Base-by-base conservation (phyloP, 23 tunicate genomes). In the Corella eumyota region DNA sequence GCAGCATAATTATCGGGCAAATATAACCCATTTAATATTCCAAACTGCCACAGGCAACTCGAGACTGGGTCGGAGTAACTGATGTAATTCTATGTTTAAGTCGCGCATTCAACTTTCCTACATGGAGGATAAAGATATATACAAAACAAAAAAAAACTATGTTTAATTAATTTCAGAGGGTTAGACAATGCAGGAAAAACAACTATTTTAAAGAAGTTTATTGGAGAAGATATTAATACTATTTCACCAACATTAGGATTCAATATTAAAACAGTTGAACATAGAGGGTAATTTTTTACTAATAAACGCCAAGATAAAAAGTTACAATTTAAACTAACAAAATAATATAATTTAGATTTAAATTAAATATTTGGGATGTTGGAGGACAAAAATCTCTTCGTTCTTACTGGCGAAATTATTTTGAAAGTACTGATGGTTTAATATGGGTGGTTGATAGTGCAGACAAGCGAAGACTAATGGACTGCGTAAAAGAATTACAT, bases 371-470 rank as follows among this genome's bases (percentile, higher is more conserved):
- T 25, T 92, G 99, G 99, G 99, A 92, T 66, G 99, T 92, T 20
- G 99, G 99, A 29, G 99, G 99, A 2, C 99, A 92, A 34, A 92
- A 83, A 49, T 83, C 93, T 1, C 73, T 92, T 0, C 74, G 99
- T 7, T 83, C 99, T 6, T 92, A 83, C 57, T 92, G 99, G 99
- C 72, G 92, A 66, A 91, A 91, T 50, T 91, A 91, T 36, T 91
- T 91, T 59, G 98, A 91, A 67, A 84, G 90, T 34, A 91, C 99
- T 6, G 99, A 92, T 58, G 99, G 99, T 4, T 56, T 92, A 13
- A 73, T 92, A 2, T 92, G 99, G 99, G 99, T 92, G 1, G 99
- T 92, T n/a, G 99, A 92, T 66, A 76, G 93, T 52, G 76, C 90
- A 25, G 99, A 92, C 49, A 83, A 86, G 45, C 67, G 94, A n/a